Percentiles rank a stretch among this genome's conserved stretches.
phyloP scores from a whole-genome alignment of 2,797 vertebrate species.

The Onychomys arenicola region DNA sequence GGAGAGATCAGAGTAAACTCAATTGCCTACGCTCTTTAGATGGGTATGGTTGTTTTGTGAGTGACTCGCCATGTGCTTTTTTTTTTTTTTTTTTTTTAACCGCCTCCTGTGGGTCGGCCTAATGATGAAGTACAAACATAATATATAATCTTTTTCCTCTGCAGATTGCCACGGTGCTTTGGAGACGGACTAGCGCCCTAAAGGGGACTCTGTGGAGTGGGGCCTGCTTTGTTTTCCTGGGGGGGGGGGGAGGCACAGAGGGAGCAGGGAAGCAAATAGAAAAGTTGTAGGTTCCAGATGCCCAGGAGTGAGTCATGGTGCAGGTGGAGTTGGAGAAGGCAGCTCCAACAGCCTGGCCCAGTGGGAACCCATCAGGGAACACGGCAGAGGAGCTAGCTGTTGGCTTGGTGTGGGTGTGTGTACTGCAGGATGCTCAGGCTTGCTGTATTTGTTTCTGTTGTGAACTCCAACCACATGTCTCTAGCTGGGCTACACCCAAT shows the following conservation, averaged over 20 bases:
- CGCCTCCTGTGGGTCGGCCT: not conserved
- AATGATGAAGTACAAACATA: not conserved
- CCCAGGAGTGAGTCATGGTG: not conserved
- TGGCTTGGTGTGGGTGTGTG: not conserved
- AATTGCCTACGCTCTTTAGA: not conserved
- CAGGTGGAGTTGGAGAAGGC: not conserved
- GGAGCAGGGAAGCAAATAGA: not conserved
- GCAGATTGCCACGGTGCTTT: not conserved
- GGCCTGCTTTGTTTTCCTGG: not conserved
- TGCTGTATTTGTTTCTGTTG: constrained; percentile 78
- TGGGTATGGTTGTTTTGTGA: not conserved
- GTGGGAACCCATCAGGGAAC: not conserved
- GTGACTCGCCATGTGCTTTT: constrained; percentile 14
- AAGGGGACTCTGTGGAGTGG: not conserved
- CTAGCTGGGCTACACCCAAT: constrained; percentile 50
- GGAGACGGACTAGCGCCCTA: not conserved
- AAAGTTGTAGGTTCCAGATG: constrained; percentile 16
- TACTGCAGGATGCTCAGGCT: constrained; percentile 49
- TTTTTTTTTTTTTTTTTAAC: not conserved
- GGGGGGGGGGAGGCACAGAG: no score
- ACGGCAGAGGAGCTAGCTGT: not conserved
- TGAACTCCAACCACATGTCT: constrained; percentile 81
- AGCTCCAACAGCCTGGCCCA: constrained; percentile 3
- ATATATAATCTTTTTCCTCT: not conserved
- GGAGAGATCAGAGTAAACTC: not conserved